Base-by-base conservation (phyloP, 2,797 vertebrate species). In the Mormyrops boulengeri region DNA sequence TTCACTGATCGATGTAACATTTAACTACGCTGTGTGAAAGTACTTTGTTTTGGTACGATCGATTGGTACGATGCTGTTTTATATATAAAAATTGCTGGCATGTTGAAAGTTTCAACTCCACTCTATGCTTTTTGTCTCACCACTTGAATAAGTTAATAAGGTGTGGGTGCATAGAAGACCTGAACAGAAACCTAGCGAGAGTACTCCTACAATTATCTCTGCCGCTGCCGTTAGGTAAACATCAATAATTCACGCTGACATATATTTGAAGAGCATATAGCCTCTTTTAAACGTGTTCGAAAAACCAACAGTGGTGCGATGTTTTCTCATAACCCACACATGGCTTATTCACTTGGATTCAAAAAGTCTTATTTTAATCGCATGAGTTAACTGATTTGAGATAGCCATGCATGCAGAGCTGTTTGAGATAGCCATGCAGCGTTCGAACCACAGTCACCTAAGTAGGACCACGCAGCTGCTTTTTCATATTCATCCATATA, bases 21-120 rank as follows among this genome's bases (percentile, higher is more conserved):
- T 30, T 85, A 30, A 85, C 82, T 49, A 85, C 82, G 6, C 82
- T 14, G 82, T n/a, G n/a, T 52, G 82, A 85, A 85, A 85, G 82
- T 85, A 26, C 44, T 85, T 85, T 50, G 19, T n/a, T 47, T 85
- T 85, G 44, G n/a, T 50, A 52, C 19, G 47, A 85, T 85, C 82
- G 82, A 85, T 85, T 22, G 19, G 77, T 44, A 47, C 77, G 77
- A 47, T 52, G 82, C 82, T 85, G 82, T 52, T 85, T 85, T 26
- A 52, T 52, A 26, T 85, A 85, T 4, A 85, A 50, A 85, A 4
- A 85, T 1, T 52, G n/a, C 47, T 50, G 47, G 11, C n/a, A 50
- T 52, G 82, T 26, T 52, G 6, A 85, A 85, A 85, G 82, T 85
- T 85, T 85, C 17, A 82, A 30, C 47, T 49, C 22, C 41, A 50